These are phyloP conservation scores for Poeciliopsis retropinna DNA, from an alignment of 2,113 vertebrate genomes.

Conservation along the genomic window DNA sequence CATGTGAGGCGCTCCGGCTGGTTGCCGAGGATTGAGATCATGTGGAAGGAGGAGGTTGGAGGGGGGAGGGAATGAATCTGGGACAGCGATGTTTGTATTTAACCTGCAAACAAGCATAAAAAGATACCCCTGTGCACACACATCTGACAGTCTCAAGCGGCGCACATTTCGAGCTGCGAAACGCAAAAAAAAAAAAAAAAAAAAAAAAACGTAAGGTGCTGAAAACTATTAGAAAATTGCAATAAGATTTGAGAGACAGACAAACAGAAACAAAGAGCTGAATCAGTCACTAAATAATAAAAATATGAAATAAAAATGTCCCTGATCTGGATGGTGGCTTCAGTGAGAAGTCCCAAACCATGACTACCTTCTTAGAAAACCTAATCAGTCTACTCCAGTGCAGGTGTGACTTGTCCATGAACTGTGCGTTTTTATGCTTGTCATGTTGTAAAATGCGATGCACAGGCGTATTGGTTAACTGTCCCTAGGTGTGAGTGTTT, in stretches of 20 bases:
- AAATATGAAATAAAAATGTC: background rate
- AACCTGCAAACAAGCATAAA: constrained; percentile 60
- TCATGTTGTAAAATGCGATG: too few species aligned
- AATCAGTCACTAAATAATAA: background rate
- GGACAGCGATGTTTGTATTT: constrained; percentile 59
- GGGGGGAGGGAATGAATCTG: constrained; percentile 42
- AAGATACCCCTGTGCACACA: constrained; percentile 31
- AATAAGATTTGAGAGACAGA: background rate
- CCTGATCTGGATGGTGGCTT: too few species aligned
- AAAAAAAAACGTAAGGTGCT: background rate
- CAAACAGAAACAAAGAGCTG: background rate
- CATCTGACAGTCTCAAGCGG: constrained; percentile 30
- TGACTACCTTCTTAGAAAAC: background rate
- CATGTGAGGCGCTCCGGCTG: constrained; percentile 24
- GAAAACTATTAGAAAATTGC: background rate
- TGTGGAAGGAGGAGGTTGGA: constrained; percentile 8
- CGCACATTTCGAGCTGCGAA: background rate
- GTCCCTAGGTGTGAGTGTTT: background rate
- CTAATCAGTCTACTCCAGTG: background rate
- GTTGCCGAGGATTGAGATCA: constrained; percentile 9
- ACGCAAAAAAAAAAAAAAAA: constrained; percentile 1
- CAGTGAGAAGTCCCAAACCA: too few species aligned
- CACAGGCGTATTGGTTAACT: background rate
- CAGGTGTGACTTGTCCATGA: background rate
- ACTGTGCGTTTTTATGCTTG: background rate